Evolutionary conservation across 2,113 vertebrate species (phyloP).

Genomic region (Apeltes quadracus): DNA sequence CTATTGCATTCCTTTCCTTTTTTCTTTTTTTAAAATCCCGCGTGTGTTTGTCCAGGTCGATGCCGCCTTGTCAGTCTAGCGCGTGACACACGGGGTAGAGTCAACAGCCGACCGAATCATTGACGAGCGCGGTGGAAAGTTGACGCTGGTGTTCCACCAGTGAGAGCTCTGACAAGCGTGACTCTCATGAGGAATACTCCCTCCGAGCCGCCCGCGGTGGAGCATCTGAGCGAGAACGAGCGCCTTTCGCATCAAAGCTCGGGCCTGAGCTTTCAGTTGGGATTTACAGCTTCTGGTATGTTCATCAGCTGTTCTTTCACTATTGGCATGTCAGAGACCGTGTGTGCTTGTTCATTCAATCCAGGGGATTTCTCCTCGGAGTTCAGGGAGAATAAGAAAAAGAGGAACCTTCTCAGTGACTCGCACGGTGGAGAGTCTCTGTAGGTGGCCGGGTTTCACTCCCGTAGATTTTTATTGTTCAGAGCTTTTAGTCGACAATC

Average conservation of each 20-base stretch:
- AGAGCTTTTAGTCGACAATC: slow-evolving; percentile 4
- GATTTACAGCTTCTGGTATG: slow-evolving; percentile 53
- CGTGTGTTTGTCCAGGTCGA: slow-evolving; percentile 69
- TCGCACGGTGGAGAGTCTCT: slow-evolving; percentile 29
- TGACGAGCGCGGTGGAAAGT: slow-evolving; percentile 39
- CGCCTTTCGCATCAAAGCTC: slow-evolving; percentile 38
- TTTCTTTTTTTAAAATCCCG: slow-evolving; percentile 55
- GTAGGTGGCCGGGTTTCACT: slow-evolving; percentile 37
- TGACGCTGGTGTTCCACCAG: slow-evolving; percentile 42
- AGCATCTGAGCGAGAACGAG: slow-evolving; percentile 9
- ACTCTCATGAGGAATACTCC: slow-evolving; percentile 69
- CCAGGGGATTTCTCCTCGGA: slow-evolving; percentile 34
- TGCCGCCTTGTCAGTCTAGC: slow-evolving; percentile 43
- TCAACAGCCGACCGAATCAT: slow-evolving; percentile 15
- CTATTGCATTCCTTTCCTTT: slow-evolving; percentile 55
- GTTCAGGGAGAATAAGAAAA: slow-evolving; percentile 31
- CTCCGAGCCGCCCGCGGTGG: slow-evolving; percentile 52
- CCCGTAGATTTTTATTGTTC: slow-evolving; percentile 24
- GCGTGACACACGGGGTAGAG: slow-evolving; percentile 40
- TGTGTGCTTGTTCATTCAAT: slow-evolving; percentile 18
- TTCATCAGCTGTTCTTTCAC: slow-evolving; percentile 51
- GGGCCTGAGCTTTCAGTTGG: slow-evolving; percentile 19
- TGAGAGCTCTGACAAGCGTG: slow-evolving; percentile 51
- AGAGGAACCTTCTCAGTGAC: slow-evolving; percentile 23
- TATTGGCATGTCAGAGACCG: slow-evolving; percentile 19